phyloP scores from a whole-genome alignment of 1,140 invertebrate genomes.

The Drosophila neocordata region DNA sequence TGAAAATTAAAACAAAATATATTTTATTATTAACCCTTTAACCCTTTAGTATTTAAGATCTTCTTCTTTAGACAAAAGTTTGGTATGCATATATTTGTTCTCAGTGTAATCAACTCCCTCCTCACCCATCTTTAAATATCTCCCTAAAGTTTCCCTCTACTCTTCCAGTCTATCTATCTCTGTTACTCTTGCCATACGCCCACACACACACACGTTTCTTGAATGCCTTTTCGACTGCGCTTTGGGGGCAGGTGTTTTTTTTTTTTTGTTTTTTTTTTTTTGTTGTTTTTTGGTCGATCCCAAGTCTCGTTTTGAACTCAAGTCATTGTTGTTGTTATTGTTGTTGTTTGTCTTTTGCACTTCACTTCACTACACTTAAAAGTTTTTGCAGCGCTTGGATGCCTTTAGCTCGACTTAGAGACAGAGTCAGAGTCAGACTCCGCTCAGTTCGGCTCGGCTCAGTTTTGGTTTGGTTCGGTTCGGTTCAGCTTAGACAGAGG shows the following conservation, averaged over 20 bases:
- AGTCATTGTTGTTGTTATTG: constrained; percentile 53
- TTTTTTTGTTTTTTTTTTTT: constrained; percentile 24
- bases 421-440: constrained; percentile 12
- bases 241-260: constrained; percentile 50
- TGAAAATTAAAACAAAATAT: no score
- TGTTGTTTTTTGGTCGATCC: constrained; percentile 14
- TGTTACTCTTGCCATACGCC: constrained; percentile 22
- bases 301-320: constrained; percentile 65
- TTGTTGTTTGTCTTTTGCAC: constrained; percentile 81
- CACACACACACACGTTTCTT: constrained; percentile 43
- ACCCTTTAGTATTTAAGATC: no score
- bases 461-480: constrained; percentile 1
- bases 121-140: no score
- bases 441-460: constrained; percentile 10
- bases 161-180: neutral
- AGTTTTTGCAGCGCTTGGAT: constrained; percentile 75
- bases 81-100: neutral
- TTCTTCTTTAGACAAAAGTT: no score
- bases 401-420: constrained; percentile 42
- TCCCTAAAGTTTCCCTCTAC: neutral
- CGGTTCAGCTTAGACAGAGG: constrained; percentile 20
- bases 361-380: constrained; percentile 82
- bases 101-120: constrained; percentile 1
- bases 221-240: constrained; percentile 13
- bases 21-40: no score